These are phyloP conservation scores for Sesia apiformis DNA, from an alignment of 2,888 invertebrate species.

Conservation along the genomic window DNA sequence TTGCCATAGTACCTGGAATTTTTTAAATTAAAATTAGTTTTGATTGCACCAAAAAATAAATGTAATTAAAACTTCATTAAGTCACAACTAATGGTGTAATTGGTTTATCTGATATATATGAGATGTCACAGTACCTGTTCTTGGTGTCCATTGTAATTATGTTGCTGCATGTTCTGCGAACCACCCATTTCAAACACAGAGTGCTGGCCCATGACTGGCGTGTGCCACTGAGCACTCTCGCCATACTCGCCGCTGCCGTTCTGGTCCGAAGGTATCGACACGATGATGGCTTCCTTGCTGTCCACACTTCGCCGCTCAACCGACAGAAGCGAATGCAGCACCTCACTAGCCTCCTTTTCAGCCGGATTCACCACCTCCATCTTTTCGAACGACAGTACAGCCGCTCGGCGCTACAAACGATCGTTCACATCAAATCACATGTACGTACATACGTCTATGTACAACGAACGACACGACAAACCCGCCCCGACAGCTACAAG, in stretches of 20 bases:
- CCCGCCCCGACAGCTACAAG: slow-evolving; percentile 51
- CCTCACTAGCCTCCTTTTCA: slow-evolving; percentile 82
- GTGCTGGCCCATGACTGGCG: slow-evolving; percentile 74
- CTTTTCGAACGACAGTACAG: slow-evolving; percentile 64
- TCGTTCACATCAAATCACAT: slow-evolving; percentile 64
- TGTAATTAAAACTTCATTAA: not conserved
- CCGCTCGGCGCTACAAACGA: slow-evolving; percentile 55
- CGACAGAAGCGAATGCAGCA: slow-evolving; percentile 78
- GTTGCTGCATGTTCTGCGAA: slow-evolving; percentile 59
- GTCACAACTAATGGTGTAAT: not conserved
- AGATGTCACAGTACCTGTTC: slow-evolving; percentile 43
- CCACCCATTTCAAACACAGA: slow-evolving; percentile 63
- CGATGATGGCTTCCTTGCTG: slow-evolving; percentile 69
- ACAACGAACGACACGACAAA: slow-evolving; percentile 49
- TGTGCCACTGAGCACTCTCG: slow-evolving; percentile 77
- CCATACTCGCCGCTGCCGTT: slow-evolving; percentile 65
- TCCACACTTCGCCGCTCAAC: slow-evolving; percentile 79
- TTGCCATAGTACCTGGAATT: slow-evolving; percentile 78
- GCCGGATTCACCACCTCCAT: slow-evolving; percentile 79
- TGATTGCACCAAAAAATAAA: not conserved
- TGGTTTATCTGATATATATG: not conserved
- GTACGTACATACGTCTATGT: slow-evolving; percentile 67
- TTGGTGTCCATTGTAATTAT: slow-evolving; percentile 64
- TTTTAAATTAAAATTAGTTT: not conserved
- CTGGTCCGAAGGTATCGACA: slow-evolving; percentile 59